Evolutionary conservation across 1,140 invertebrate genomes (phyloP), one percentile per base, ranked within the genome.

Genomic region (Dinothrombium tinctorium): DNA sequence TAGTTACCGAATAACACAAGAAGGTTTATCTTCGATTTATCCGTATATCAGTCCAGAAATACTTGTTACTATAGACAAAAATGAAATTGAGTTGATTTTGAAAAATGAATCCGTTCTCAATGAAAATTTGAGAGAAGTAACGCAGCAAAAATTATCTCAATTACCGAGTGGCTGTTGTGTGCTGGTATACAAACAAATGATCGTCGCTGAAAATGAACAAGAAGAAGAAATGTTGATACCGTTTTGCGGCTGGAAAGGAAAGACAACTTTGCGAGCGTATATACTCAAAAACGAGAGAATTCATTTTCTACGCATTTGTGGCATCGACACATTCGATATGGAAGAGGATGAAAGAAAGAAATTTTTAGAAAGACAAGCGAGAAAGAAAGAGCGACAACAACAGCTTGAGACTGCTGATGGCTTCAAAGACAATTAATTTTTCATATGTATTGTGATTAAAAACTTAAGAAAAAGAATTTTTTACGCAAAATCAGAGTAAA

Each of bases 201-300:
- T 42, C 20, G 9, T 20, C 43, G 45, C 42, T 42, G n/a, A 33
- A n/a, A 47, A 56, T 7, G 65, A 86, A 40, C 60, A 66, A 0
- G 73, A 68, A 44, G 66, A 73, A n/a, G 67, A 74, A 12, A 57
- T 89, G 2, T 64, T 82, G 2, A 62, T 67, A 26, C 61, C 87
- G 21, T 57, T 90, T 31, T 81, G 82, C 39, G 84, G 82, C 0
- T 92, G 86, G 83, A 69, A 74, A 50, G 86, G 86, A n/a, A 75
- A 71, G 8, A 71, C 69, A 43, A 82, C 81, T 5, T 56, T 87
- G 20, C 65, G 83, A 24, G 79, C 76, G 12, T 94, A 90, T 57
- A 74, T 86, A 14, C 69, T 77, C 19, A 63, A 71, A 38, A 66
- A 71, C 46, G 82, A 86, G 54, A 69, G 81, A 15, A 65, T 82